Evolutionary conservation across 2,797 vertebrate genomes (phyloP), one percentile per base, ranked within the genome.

Genomic region (Pteropus rufus): DNA sequence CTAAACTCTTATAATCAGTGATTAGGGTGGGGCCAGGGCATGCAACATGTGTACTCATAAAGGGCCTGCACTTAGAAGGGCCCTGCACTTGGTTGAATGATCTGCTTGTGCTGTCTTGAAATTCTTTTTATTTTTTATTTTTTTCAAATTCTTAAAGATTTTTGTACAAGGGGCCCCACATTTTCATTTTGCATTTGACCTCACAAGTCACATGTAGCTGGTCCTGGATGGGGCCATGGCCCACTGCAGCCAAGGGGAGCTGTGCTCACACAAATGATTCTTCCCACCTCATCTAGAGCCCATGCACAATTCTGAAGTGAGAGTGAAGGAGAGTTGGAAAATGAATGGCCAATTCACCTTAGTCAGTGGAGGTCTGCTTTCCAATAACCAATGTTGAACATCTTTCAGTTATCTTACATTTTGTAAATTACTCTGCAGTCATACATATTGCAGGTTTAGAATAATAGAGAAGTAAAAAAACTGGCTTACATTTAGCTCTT

Each of bases 71-170:
- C 39, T 73, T 76, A 84, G 23, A 86, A 49, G 29, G 19, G 21
- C 21, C 31, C 46, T 0, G 12, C 24, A 73, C 11, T 88, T 91
- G 52, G 14, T 31, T 73, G 52, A 64, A 54, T 54, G 6, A 10
- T 87, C 21, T 93, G 58, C 41, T 72, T 2, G 75, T 67, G 26
- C 7, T 80, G 16, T 91, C 46, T 92, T 89, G 23, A 94, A 94
- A 82, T 85, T 84, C 31, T 84, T 75, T 49, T 49, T 16, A 5
- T 46, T 84, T 75, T 49, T 49, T 16, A 5, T 46, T 49, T 49
- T 49, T 49, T 92, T 89, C 19, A 94, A 94, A 82, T 85, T 84
- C 31, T 84, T 75, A 93, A 75, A 72, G 44, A 81, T 36, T 93
- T 84, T 79, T 90, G 10, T 90, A 64, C 29, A 77, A 72, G 26